Evolutionary conservation across 2,888 invertebrate species (phyloP), one percentile per base, ranked within the genome.

Genomic region (Cantharis lateralis): DNA sequence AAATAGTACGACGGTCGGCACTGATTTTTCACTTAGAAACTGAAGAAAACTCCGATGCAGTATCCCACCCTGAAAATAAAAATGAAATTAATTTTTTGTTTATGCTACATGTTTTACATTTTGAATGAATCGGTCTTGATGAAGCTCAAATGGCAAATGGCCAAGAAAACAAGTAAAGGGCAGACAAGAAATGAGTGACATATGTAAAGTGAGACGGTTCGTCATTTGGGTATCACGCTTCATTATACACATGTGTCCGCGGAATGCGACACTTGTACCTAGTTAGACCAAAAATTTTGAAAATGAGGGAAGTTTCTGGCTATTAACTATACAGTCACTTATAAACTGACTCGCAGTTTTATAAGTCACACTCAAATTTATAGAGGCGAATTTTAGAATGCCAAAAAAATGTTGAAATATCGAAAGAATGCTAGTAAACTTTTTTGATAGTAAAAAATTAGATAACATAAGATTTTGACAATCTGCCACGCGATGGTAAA

Each of bases 171-270:
- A 81, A 82, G 79, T 82, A 82, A 82, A 82, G 81, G 81, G 82
- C 80, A 83, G 81, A 84, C 85, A 83, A 81, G 83, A 86, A 87
- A 87, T 88, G 88, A 88, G 84, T 88, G 88, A 88, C 88, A 88
- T 84, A 86, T 88, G 88, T 87, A 87, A 87, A 85, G 80, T 81
- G 85, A 86, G 86, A 86, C 85, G 83, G 85, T 82, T 86, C 85
- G 82, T 87, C 86, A 86, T 86, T 87, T 86, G 85, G 83, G 84
- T 86, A 84, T 83, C 84, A 87, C 86, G 87, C 87, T 83, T 86
- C 87, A 87, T 86, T 66, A 85, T 85, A 84, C 86, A 87, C 87
- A 87, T 84, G 86, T 87, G 87, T 84, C 83, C 84, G 86, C 85
- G 86, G 85, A 86, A 86, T 86, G 86, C 84, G 82, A 85, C 87